Evolutionary conservation across 2,113 vertebrate genomes (phyloP), one percentile per base, ranked within the genome.

Genomic region (Epinephelus fuscoguttatus): DNA sequence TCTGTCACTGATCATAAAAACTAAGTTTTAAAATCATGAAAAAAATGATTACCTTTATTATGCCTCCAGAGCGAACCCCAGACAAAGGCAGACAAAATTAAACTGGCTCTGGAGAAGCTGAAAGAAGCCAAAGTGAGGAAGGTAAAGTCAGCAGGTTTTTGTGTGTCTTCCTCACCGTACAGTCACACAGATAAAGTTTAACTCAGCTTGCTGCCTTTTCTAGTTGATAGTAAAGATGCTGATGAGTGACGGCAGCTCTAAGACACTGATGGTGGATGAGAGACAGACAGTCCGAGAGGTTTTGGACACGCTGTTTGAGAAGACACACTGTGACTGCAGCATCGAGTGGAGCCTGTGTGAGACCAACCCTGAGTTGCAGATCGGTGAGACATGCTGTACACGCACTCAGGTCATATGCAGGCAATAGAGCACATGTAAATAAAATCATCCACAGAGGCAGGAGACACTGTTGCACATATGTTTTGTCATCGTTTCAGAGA

Each of bases 181-280:
- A 62, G 52, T 5, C 7, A 6, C 6, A 21, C 25, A 37, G 30
- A 27, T 11, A 2, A 37, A 64, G 7, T n/a, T 69, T 6, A 25
- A 72, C 33, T 12, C 2, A 71, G 2, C 25, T 10, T 13, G 11
- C 64, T 12, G 25, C 15, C 33, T 21, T 0, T 45, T 10, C 17
- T 23, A 98, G 97, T 90, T 98, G 45, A 97, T 99, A 56, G 91
- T 99, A 70, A 98, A 97, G 91, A 96, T 98, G 84, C 93, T 96
- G 90, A 96, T 98, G 96, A 90, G 88, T 0, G 97, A 98, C 49
- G 96, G 95, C 89, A 97, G 97, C 93, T 94, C 96, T 0, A 99
- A 98, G 93, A 97, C 96, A 0, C 89, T 99, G 47, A 98, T 98
- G 98, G 96, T 99, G 92, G 97, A 99, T n/a, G 97, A 98, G 73